Conservation (phyloP, 2,113 vertebrate species). For the Phocoena phocoena region DNA sequence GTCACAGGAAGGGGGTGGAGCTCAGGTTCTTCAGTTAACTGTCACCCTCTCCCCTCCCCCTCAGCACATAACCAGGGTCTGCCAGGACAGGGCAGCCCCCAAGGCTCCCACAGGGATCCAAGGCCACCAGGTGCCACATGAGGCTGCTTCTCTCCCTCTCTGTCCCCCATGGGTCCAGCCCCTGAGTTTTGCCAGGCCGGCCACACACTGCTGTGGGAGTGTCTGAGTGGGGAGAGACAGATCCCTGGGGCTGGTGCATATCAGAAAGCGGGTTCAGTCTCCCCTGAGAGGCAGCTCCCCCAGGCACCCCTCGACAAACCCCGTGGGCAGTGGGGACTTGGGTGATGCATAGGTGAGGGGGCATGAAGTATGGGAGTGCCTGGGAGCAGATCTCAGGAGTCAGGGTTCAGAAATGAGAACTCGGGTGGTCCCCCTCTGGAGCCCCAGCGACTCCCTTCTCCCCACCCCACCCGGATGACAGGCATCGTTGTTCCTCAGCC, state of each 20-base stretch:
- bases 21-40: constrained; percentile 73
- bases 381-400: background rate
- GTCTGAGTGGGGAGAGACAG: background rate
- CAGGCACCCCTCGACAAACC: background rate
- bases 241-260: background rate
- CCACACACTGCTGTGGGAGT: background rate
- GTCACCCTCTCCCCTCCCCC: constrained; percentile 39
- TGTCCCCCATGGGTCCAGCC: background rate
- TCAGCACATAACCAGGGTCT: background rate
- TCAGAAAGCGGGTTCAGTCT: background rate
- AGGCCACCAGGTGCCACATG: background rate
- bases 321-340: background rate
- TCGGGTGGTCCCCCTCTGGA: background rate
- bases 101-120: background rate
- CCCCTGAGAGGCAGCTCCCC: background rate
- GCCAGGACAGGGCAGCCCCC: background rate
- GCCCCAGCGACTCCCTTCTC: background rate
- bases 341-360: too few species aligned
- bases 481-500: background rate
- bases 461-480: background rate
- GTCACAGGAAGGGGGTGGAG: background rate
- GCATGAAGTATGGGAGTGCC: background rate
- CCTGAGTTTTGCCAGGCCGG: background rate
- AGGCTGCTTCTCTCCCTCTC: background rate
- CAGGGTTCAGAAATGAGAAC: background rate